Base-by-base conservation (phyloP, 2,888 invertebrate genomes). In the Amphimallon solstitiale region DNA sequence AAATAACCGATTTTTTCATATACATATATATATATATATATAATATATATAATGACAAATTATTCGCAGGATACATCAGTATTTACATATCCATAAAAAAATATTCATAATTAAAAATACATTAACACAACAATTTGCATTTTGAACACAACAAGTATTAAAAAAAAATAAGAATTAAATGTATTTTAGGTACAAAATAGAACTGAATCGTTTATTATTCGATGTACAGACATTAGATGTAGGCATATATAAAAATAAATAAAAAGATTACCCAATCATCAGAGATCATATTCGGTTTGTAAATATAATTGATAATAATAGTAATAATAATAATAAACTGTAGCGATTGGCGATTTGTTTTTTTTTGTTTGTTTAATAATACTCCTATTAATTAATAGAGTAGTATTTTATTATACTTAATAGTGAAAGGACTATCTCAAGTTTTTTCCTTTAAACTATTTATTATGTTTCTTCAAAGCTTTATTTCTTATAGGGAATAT, bases 131-230 rank as follows among this genome's bases (percentile, higher is more conserved):
- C 82, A 81, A 82, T 80, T 79, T 79, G 80, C 79, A 81, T 75
- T 80, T 79, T 81, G 81, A 82, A 82, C 81, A 83, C 82, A 82
- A 82, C 81, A 81, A 81, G 76, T 78, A 79, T 78, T 79, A 78
- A 77, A 74, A 73, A 72, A 19, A n/a, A 45, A 19, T n/a, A 19
- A 29, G 12, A 9, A 49, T 23, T 29, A 29, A 29, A 29, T 29
- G 5, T 5, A 69, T 70, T 73, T 72, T 71, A 72, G 72, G 73
- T 72, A 75, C 71, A 69, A 70, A 66, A 67, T n/a, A 49, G 54
- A 67, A 59, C 63, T 51, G 73, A 72, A 35, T 43, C 43, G 43
- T 63, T 34, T 45, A 63, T 21, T 63, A 43, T 63, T 37, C 43
- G 63, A 63, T 63, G 43, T 59, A 59, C 35, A 17, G 10, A 48